Evolutionary conservation across 1,140 invertebrate species (phyloP).

Genomic region (Asobara japonica): DNA sequence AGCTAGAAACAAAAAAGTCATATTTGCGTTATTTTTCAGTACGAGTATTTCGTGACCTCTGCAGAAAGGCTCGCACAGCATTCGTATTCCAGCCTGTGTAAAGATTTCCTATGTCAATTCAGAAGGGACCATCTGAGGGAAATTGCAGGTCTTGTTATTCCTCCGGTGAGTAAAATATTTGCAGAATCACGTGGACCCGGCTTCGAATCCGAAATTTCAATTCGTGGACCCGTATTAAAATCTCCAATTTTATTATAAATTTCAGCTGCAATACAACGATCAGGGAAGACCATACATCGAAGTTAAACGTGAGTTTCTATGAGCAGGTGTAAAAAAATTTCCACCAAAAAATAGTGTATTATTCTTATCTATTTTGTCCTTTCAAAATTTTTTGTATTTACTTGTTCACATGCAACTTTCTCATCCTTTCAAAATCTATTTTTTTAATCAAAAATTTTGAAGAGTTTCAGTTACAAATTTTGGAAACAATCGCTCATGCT

Average conservation of each 20-base stretch:
- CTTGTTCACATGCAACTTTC: too few relatives aligned
- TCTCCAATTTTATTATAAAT: slow-evolving; percentile 37
- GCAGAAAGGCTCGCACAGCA: slow-evolving; percentile 78
- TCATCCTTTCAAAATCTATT: too few relatives aligned
- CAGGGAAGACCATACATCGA: slow-evolving; percentile 42
- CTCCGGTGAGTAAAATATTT: slow-evolving; percentile 49
- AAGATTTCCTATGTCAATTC: slow-evolving; percentile 79
- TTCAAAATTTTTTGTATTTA: background rate
- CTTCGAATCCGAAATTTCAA: too few relatives aligned
- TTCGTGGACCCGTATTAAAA: slow-evolving; percentile 20
- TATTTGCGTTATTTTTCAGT: slow-evolving; percentile 63
- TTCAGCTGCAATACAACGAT: slow-evolving; percentile 41
- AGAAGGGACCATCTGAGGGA: slow-evolving; percentile 69
- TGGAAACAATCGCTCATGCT: too few relatives aligned
- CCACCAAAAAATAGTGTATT: too few relatives aligned
- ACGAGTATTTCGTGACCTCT: slow-evolving; percentile 77
- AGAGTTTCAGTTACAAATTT: too few relatives aligned
- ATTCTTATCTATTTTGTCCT: background rate
- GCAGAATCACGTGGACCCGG: slow-evolving; percentile 34
- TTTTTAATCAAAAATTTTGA: too few relatives aligned
- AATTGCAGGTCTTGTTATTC: slow-evolving; percentile 67
- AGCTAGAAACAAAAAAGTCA: background rate
- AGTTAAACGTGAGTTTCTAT: slow-evolving; percentile 42
- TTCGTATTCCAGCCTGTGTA: slow-evolving; percentile 74
- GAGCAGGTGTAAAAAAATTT: too few relatives aligned